Conservation (phyloP, 1,140 invertebrate species). For the Drosophila biarmipes region DNA sequence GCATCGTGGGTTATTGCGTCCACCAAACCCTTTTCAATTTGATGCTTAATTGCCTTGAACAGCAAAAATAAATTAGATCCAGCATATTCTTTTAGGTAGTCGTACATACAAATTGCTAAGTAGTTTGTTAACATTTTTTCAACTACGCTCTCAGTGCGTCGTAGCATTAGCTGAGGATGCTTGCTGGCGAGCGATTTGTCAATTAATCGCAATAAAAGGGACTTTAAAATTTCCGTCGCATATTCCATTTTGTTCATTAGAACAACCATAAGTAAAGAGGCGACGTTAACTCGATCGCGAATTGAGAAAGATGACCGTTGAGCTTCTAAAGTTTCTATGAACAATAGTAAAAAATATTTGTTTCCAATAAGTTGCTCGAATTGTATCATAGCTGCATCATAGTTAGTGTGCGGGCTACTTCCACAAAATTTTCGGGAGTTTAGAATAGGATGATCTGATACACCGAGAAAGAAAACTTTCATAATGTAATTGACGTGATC, state of each 20-base stretch:
- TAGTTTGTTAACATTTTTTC: conserved; percentile 99
- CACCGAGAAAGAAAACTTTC: conserved; percentile 99
- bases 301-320: conserved; percentile 96
- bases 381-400: conserved; percentile 96
- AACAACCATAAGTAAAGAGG: conserved; percentile 96
- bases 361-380: conserved; percentile 97
- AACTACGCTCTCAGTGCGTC: conserved; percentile 90
- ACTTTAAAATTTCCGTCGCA: conserved; percentile 95
- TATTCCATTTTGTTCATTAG: conserved; percentile 98
- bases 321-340: conserved; percentile 96
- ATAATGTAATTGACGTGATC: conserved; percentile 99
- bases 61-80: conserved; percentile 97
- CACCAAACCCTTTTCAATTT: conserved; percentile 98
- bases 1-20: conserved; percentile 98
- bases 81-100: conserved; percentile 97
- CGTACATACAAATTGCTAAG: conserved; percentile 99
- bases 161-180: conserved; percentile 96
- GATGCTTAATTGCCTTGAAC: conserved; percentile 99
- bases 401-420: conserved; percentile 92
- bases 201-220: conserved; percentile 93
- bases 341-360: conserved; percentile 95
- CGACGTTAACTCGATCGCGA: conserved; percentile 96
- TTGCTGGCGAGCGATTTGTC: conserved; percentile 96
- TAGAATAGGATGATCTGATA: conserved; percentile 95
- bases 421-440: conserved; percentile 90